Conservation (phyloP, 2,113 vertebrate genomes). For the Tragelaphus imberbis region DNA sequence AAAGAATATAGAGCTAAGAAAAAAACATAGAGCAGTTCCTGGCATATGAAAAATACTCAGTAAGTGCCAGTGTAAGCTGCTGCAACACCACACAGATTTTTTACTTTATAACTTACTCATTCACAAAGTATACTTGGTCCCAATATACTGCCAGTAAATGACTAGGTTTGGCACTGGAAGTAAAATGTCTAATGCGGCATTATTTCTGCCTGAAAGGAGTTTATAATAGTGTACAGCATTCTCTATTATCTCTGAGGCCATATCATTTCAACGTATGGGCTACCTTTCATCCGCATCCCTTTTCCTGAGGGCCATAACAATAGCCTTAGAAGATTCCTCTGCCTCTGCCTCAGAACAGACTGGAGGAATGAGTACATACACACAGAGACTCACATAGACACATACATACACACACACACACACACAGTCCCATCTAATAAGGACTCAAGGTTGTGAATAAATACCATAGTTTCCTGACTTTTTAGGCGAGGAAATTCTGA, state of each 20-base stretch:
- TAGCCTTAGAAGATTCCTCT: neutral
- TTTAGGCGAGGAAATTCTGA: neutral
- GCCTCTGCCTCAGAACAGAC: neutral
- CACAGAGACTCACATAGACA: neutral
- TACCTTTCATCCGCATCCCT: neutral
- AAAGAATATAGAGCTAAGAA: neutral
- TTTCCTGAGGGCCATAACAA: neutral
- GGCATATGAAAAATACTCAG: neutral
- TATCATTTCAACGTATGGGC: neutral
- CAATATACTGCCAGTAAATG: neutral
- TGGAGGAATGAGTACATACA: neutral
- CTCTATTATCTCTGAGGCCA: neutral
- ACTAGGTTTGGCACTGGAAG: neutral
- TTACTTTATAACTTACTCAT: neutral
- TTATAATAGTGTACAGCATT: neutral
- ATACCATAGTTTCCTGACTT: neutral
- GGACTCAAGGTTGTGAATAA: neutral
- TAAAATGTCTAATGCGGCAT: neutral
- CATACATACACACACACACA: neutral
- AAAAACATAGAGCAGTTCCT: neutral
- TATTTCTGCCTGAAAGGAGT: neutral
- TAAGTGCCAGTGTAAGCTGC: neutral
- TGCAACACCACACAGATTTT: neutral
- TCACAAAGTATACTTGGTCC: neutral
- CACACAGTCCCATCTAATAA: neutral